Evolutionary conservation across 2,797 vertebrate genomes (phyloP).

Genomic region (Cryptoblepharus egeriae): DNA sequence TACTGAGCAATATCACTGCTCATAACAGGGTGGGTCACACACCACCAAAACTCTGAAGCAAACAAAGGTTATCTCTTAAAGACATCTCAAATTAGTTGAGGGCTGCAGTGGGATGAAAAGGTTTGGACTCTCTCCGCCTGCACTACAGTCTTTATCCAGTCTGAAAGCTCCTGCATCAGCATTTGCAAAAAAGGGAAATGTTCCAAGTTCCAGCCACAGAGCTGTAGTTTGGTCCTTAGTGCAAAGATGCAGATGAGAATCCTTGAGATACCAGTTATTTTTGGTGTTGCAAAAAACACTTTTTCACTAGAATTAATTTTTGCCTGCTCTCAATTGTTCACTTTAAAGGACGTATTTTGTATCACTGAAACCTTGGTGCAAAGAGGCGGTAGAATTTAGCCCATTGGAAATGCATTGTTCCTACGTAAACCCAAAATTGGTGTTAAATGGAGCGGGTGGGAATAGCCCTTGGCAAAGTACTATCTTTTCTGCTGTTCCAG

Average conservation of each 20-base stretch:
- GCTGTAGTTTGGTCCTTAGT: not conserved
- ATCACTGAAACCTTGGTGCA: not conserved
- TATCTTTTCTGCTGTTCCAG: not conserved
- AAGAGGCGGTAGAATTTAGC: not conserved
- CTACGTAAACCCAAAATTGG: not conserved
- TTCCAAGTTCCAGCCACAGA: too few relatives aligned
- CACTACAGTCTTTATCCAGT: too few relatives aligned
- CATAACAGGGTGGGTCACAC: too few relatives aligned
- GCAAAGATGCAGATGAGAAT: not conserved
- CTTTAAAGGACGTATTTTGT: not conserved
- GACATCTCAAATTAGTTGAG: not conserved
- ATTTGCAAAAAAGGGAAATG: too few relatives aligned
- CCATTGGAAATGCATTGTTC: not conserved
- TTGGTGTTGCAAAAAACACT: not conserved
- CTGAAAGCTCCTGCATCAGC: too few relatives aligned
- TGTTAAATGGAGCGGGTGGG: constrained; percentile 14
- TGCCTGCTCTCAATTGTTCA: not conserved
- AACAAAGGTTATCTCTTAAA: constrained; percentile 1
- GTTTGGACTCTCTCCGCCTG: too few relatives aligned
- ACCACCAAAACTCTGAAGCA: too few relatives aligned
- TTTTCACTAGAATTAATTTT: not conserved
- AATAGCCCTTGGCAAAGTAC: not conserved
- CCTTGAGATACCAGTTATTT: not conserved
- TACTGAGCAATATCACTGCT: not conserved
- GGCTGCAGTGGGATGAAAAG: too few relatives aligned